Evolutionary conservation across 2,113 vertebrate genomes (phyloP), one percentile per base, ranked within the genome.

Genomic region (Sminthopsis crassicaudata): DNA sequence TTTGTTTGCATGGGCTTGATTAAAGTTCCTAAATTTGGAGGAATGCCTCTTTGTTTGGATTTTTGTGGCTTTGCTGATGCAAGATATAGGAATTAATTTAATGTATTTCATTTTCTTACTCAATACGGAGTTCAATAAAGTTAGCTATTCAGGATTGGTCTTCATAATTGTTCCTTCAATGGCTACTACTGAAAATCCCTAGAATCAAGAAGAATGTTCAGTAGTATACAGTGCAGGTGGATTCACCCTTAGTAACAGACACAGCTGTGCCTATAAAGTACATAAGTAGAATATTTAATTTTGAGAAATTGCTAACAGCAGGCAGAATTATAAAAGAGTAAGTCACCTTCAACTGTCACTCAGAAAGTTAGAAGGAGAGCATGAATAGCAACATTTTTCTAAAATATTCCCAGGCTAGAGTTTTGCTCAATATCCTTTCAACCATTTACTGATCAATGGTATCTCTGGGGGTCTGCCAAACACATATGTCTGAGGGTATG

Each of bases 341-440:
- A 94, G 94, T 95, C 95, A 97, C 97, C 95, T 97, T 97, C 92
- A 94, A 67, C 92, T 90, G 89, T 55, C 96, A 94, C 91, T 95
- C 76, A 93, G 91, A 42, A 95, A 92, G 89, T 60, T 88, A 94
- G 93, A 94, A 92, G 93, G 92, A 90, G 93, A 84, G 42, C 92
- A 90, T 6, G 36, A 95, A 60, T 26, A 92, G 92, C 7, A 42
- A 8, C 92, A 53, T 22, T 96, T 94, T 93, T 60, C 96, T 91
- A 93, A 84, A 97, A 96, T 48, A 90, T 92, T 97, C 42, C 53
- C 55, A 55, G 57, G 92, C 92, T 92, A 91, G 7, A 96, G 50
- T 91, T 48, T 57, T 55, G 30, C 76, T 92, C 2, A 0, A 53
- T 94, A 55, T 25, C 93, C 90, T 97, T 97, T 91, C 55, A 90